These are phyloP conservation scores for Hartigia nigra DNA, from an alignment of 2,888 invertebrate species.

Conservation along the genomic window DNA sequence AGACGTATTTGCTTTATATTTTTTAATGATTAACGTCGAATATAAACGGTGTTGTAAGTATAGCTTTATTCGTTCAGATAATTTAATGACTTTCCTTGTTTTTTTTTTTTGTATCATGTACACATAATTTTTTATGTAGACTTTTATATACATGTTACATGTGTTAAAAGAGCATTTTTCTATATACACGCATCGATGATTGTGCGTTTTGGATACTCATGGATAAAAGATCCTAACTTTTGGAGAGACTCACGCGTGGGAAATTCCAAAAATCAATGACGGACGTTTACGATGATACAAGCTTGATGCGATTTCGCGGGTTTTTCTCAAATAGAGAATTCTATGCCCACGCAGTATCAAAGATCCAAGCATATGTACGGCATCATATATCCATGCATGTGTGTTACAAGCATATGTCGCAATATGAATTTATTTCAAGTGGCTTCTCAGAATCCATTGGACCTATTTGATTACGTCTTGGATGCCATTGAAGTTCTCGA, in stretches of 20 bases:
- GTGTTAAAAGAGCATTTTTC: slow-evolving; percentile 4
- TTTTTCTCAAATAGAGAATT: not conserved
- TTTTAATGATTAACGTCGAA: not conserved
- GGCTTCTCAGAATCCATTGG: not conserved
- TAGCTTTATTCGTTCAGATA: slow-evolving; percentile 4
- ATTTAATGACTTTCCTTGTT: not conserved
- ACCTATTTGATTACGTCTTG: slow-evolving; percentile 34
- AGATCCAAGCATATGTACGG: not conserved
- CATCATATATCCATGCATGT: not conserved
- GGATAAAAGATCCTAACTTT: not conserved
- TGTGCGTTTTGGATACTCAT: not conserved
- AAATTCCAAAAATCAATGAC: not conserved
- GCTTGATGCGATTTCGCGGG: not conserved
- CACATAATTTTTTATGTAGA: slow-evolving; percentile 13
- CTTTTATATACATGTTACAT: not conserved
- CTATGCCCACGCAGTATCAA: not conserved
- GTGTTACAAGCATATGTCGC: not conserved
- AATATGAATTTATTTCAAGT: not conserved
- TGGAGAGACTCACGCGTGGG: not conserved
- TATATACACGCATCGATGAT: not conserved
- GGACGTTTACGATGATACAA: not conserved
- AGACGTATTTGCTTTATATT: not conserved
- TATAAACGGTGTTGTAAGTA: not conserved
- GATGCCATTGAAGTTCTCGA: slow-evolving; percentile 57
- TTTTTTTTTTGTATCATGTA: not conserved